Evolutionary conservation across 2,888 invertebrate species (phyloP).

Genomic region (Stenchaetothrips biformis): DNA sequence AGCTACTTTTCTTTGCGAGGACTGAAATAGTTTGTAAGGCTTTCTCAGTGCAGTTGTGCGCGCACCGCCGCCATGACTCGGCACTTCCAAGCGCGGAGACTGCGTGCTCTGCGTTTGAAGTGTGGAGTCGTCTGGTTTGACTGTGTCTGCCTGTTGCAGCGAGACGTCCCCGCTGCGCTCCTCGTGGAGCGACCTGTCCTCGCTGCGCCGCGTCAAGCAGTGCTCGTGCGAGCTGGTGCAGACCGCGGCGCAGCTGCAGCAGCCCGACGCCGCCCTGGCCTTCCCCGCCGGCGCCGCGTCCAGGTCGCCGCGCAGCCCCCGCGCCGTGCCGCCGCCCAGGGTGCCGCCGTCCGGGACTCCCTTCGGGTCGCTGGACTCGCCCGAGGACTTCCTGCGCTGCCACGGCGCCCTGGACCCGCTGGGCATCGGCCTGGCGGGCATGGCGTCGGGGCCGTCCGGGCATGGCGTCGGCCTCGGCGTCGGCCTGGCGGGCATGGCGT

Average conservation of each 20-base stretch:
- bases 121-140: no score
- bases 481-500: not conserved
- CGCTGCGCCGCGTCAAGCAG: slow-evolving; percentile 12
- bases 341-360: not conserved
- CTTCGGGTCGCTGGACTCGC: not conserved
- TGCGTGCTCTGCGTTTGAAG: no score
- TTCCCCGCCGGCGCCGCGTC: not conserved
- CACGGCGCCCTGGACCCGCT: not conserved
- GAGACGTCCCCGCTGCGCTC: not conserved
- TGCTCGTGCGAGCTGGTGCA: slow-evolving; percentile 3
- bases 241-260: not conserved
- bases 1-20: no score
- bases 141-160: not conserved
- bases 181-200: slow-evolving; percentile 13
- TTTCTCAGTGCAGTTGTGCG: no score
- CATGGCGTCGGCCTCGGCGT: not conserved
- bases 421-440: not conserved
- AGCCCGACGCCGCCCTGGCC: not conserved
- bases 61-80: no score
- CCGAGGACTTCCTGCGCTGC: not conserved
- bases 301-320: not conserved
- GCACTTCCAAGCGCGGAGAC: no score
- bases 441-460: no score
- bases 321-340: not conserved
- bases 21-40: no score